Base-by-base conservation (phyloP, 2,113 vertebrate species). In the Tragelaphus imberbis region DNA sequence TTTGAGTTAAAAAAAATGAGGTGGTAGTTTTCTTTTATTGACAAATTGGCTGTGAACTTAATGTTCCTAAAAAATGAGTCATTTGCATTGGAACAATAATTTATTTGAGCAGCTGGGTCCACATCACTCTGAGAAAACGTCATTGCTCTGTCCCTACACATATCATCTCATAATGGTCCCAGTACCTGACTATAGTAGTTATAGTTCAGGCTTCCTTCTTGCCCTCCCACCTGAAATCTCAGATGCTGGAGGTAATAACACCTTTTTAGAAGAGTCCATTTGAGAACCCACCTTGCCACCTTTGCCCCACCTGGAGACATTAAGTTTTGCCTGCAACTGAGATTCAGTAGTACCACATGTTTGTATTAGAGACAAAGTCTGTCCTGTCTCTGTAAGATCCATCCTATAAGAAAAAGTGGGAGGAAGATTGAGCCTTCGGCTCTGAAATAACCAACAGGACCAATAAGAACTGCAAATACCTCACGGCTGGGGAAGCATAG, bases 21-120 rank as follows among this genome's bases (percentile, higher is more conserved):
- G 51, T 51, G 86, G 44, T 97, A 91, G 94, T 49, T 97, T 97
- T 91, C 86, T 93, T 97, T 88, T 91, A 84, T 89, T 96, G 93
- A 94, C 86, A 96, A 96, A 94, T 96, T 96, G 95, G 85, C 95
- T 94, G 33, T 91, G 96, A 97, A 94, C 94, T 96, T 97, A 97
- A 94, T 97, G 95, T 95, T 97, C 94, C 89, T 87, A 89, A 82
- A 84, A 95, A 92, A 97, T 94, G 95, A 97, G 91, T 95, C 97
- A 97, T 88, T 92, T 84, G 81, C 44, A 51, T 84, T 93, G 86
- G 94, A 97, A 97, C 88, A 80, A 88, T 90, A 77, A 94, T 95
- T 96, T 95, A 86, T 90, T 94, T 95, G 82, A 98, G 93, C 88
- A 94, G 79, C 68, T 23, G 2, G 68, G 91, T 89, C 79, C 86